phyloP scores from a whole-genome alignment of 2,797 vertebrate species.

The Oceanodroma leucorhoa region DNA sequence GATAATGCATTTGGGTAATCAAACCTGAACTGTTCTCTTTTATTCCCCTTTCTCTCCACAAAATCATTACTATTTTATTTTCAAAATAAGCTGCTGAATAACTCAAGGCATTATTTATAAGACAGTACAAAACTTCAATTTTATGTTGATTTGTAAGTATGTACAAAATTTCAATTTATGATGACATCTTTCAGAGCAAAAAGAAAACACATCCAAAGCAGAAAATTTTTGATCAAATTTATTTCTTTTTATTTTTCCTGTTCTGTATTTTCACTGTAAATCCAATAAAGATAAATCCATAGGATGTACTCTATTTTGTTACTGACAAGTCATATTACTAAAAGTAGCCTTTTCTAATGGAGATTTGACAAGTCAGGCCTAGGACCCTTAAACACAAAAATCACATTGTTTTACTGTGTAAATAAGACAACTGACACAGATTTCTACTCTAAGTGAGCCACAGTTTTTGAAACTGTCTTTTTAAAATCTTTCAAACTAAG shows the following conservation, averaged over 20 bases:
- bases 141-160: neutral
- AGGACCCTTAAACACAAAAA: neutral
- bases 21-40: neutral
- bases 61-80: neutral
- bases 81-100: neutral
- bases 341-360: neutral
- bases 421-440: neutral
- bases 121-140: neutral
- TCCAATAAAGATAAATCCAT: neutral
- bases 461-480: neutral
- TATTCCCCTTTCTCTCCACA: neutral
- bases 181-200: neutral
- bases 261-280: neutral
- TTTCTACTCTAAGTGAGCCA: neutral
- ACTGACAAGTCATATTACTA: neutral
- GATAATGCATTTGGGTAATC: neutral
- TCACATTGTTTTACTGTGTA: neutral
- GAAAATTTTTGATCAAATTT: neutral
- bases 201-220: neutral
- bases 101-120: neutral
- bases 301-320: neutral
- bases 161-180: neutral
- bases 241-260: neutral
- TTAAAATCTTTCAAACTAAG: neutral
- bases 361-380: neutral